Evolutionary conservation across 2,888 invertebrate genomes (phyloP).

Genomic region (Heptascelio sp.): DNA sequence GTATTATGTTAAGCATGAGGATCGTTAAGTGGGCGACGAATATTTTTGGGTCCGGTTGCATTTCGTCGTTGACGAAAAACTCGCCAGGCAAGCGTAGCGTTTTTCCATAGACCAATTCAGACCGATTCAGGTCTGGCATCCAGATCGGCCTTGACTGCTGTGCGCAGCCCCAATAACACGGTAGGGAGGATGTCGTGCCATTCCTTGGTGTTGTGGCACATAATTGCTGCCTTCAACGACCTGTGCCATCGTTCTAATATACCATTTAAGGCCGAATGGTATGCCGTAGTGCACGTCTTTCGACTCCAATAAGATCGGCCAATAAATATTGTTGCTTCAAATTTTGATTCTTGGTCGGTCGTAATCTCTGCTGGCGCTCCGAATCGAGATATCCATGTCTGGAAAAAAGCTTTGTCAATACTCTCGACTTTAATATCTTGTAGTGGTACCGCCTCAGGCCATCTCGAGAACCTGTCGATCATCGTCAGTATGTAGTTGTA

Average conservation of each 20-base stretch:
- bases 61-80: no score
- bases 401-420: not conserved
- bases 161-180: not conserved
- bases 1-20: conserved; percentile 47
- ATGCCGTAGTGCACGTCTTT: not conserved
- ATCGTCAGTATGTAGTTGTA: not conserved
- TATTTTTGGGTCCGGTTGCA: conserved; percentile 68
- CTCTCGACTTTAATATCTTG: not conserved
- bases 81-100: no score
- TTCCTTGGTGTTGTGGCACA: not conserved
- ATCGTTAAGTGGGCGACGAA: conserved; percentile 64
- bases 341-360: conserved; percentile 63
- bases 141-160: not conserved
- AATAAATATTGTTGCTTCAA: conserved; percentile 1
- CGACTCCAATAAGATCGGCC: conserved; percentile 17
- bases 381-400: not conserved
- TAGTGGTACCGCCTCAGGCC: not conserved
- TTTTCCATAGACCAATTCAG: not conserved
- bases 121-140: not conserved
- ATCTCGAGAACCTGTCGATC: not conserved
- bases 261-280: conserved; percentile 6
- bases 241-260: conserved; percentile 2
- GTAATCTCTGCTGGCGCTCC: not conserved
- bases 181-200: not conserved
- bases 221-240: not conserved